Percentiles rank a stretch among this genome's conserved stretches.
phyloP scores from a whole-genome alignment of 2,888 invertebrate genomes.

The Lasioglossum figueresi region DNA sequence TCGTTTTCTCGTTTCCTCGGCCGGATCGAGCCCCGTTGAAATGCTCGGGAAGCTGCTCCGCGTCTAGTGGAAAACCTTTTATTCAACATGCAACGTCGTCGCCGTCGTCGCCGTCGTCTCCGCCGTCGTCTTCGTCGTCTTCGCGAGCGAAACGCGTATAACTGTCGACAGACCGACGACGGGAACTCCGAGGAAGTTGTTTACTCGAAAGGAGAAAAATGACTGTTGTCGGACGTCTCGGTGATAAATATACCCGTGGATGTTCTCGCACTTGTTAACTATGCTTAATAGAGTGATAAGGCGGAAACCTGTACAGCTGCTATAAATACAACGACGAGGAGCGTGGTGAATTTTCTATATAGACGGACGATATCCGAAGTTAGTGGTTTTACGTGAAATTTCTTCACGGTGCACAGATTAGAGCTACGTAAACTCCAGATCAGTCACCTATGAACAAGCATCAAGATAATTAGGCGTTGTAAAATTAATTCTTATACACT shows the following conservation, averaged over 20 bases:
- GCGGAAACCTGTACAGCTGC: neutral
- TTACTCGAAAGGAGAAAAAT: constrained; percentile 35
- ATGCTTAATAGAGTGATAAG: constrained; percentile 23
- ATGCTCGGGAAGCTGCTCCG: constrained; percentile 38
- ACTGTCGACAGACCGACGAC: constrained; percentile 38
- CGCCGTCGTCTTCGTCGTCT: neutral
- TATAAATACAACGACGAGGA: neutral
- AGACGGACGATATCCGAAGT: too few relatives aligned
- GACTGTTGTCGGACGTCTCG: constrained; percentile 12
- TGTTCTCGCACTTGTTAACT: constrained; percentile 22
- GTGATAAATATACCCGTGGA: constrained; percentile 34
- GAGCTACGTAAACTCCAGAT: too few relatives aligned
- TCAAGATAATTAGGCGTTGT: too few relatives aligned
- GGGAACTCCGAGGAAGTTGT: constrained; percentile 26
- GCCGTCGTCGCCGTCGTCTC: neutral
- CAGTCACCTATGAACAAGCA: too few relatives aligned
- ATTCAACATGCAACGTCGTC: constrained; percentile 21
- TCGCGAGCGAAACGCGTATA: constrained; percentile 20
- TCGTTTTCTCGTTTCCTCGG: constrained; percentile 19
- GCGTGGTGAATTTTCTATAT: too few relatives aligned
- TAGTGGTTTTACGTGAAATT: too few relatives aligned
- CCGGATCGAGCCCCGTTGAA: constrained; percentile 25
- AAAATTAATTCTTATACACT: too few relatives aligned
- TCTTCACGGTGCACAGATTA: too few relatives aligned
- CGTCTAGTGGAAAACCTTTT: constrained; percentile 30